Evolutionary conservation across 1,140 invertebrate genomes (phyloP), one percentile per base, ranked within the genome.

Genomic region (Dermatophagoides farinae): DNA sequence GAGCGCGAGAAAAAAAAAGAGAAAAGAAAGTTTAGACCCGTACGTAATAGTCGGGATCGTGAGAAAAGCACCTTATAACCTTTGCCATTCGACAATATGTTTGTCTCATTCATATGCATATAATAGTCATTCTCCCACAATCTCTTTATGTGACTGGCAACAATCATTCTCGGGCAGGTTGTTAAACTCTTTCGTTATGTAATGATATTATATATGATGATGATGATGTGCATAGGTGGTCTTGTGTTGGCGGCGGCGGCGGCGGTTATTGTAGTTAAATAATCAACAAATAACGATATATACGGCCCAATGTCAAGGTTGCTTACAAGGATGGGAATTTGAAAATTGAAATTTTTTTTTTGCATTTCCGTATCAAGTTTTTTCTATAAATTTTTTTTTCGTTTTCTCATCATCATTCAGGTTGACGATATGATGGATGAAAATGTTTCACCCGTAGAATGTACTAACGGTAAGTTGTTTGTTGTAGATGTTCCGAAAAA

Each of bases 281-380:
- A 31, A 31, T 4, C 31, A 31, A 31, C 2, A 31, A 2, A 31
- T 31, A 4, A 31, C 31, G 2, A 31, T 31, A 31, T 4, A 31
- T 50, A 12, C 10, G 53, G 1, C 6, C 53, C 53, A 55, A 55
- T 55, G 53, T 55, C 53, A 55, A 55, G 53, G 53, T 55, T 55
- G 25, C 14, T n/a, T 23, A 55, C 41, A 44, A 55, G 53, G 53
- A 55, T 55, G 53, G 25, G 53, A 55, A 55, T 23, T 20, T 22
- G 47, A 12, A 20, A 50, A 50, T 22, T 18, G 20, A 25, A 8
- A 8, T 22, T 14, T 43, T 43, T 50, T 50, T 50, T 50, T 50
- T 50, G 14, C 20, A 23, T 50, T 23, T 22, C 20, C 23, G 47
- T 5, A 50, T 23, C 20, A 20, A 22, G 6, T 16, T 44, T 43